Evolutionary conservation across 92 coral and sea anemone genomes (phyloP).

Genomic region (Porites evermanni): DNA sequence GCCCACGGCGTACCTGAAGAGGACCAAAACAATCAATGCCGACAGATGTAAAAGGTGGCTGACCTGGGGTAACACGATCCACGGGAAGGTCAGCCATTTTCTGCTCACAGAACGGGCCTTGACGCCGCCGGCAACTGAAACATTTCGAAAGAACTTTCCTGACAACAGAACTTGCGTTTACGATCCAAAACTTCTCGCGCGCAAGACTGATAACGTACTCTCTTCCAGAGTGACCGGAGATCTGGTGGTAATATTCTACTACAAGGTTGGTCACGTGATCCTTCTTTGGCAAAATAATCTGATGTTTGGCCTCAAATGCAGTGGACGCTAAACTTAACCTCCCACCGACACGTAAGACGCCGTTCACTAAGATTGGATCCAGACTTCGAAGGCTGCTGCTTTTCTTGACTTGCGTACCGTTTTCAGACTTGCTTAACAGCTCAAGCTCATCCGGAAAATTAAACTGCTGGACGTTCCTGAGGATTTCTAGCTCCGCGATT

Average conservation of each 20-base stretch:
- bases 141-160: constrained; percentile 18
- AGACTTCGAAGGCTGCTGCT: constrained; percentile 25
- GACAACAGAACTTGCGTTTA: constrained; percentile 1
- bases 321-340: constrained; percentile 34
- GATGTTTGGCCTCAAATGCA: constrained; percentile 23
- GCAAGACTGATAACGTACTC: constrained; percentile 43
- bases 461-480: constrained; percentile 21
- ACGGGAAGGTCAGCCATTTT: constrained; percentile 49
- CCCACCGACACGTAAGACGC: constrained; percentile 48
- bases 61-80: constrained; percentile 1
- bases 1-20: neutral
- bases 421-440: neutral
- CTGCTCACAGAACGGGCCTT: constrained; percentile 38
- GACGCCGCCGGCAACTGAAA: constrained; percentile 29
- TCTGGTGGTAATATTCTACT: constrained; percentile 28
- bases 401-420: constrained; percentile 8
- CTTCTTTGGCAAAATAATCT: constrained; percentile 49
- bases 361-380: constrained; percentile 30
- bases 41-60: constrained; percentile 24
- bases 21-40: constrained; percentile 45
- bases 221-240: constrained; percentile 49
- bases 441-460: constrained; percentile 32
- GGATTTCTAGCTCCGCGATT: constrained; percentile 25
- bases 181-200: constrained; percentile 43
- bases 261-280: constrained; percentile 39